These are phyloP conservation scores for Actinia tenebrosa DNA, from an alignment of 64 coral and sea anemone species.

Conservation along the genomic window DNA sequence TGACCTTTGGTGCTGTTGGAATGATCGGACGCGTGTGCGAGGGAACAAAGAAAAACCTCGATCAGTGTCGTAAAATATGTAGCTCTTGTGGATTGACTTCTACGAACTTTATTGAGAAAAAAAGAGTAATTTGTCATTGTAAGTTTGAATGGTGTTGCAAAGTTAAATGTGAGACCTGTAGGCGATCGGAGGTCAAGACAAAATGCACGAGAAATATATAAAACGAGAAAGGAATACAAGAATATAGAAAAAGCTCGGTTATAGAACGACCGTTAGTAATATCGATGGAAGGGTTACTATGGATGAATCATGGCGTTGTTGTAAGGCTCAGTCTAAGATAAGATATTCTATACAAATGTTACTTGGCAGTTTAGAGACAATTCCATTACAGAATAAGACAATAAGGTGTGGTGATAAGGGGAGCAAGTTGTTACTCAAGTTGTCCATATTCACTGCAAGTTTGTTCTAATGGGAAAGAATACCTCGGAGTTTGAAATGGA, in stretches of 20 bases:
- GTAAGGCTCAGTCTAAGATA: background rate
- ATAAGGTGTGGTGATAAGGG: too few species aligned
- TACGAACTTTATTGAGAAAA: background rate
- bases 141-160: constrained; percentile 74
- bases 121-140: constrained; percentile 44
- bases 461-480: too few species aligned
- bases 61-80: constrained; percentile 41
- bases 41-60: constrained; percentile 19
- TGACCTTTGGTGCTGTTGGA: constrained; percentile 39
- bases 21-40: constrained; percentile 49
- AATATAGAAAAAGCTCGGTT: too few species aligned
- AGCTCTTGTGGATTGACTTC: constrained; percentile 32
- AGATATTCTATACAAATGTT: background rate
- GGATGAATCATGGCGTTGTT: background rate
- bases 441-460: too few species aligned
- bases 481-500: too few species aligned
- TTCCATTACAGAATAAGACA: background rate
- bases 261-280: too few species aligned
- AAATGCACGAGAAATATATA: background rate
- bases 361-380: background rate
- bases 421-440: too few species aligned
- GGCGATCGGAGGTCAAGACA: background rate
- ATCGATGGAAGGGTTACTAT: too few species aligned
- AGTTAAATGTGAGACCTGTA: constrained; percentile 33
- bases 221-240: too few species aligned